Conservation (phyloP, 1,140 invertebrate genomes). For the Drosophila varians region DNA sequence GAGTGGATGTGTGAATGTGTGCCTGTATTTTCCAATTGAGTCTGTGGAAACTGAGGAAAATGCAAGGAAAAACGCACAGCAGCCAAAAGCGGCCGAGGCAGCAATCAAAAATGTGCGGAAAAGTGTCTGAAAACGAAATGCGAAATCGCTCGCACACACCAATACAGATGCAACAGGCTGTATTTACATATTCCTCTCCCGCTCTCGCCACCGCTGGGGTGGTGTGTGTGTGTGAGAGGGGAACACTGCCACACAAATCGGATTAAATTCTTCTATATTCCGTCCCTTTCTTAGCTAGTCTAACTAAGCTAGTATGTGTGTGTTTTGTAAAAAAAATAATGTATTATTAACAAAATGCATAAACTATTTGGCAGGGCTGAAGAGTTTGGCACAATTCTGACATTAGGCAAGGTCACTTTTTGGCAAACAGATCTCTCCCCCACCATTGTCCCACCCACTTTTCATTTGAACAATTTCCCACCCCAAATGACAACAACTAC, state of each 20-base stretch:
- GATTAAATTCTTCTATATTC: constrained; percentile 40
- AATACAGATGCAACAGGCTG: constrained; percentile 55
- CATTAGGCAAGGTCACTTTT: constrained; percentile 31
- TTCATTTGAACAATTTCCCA: neutral
- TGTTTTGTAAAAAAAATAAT: constrained; percentile 19
- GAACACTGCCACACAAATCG: constrained; percentile 36
- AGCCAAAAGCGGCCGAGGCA: constrained; percentile 1
- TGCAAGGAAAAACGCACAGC: constrained; percentile 34
- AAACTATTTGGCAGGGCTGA: too few species aligned
- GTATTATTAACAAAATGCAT: constrained; percentile 24
- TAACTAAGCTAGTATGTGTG: constrained; percentile 23
- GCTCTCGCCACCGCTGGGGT: constrained; percentile 20
- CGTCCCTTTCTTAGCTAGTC: neutral
- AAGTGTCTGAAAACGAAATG: constrained; percentile 48
- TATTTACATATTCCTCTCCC: constrained; percentile 67
- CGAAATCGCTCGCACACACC: constrained; percentile 33
- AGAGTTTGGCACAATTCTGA: too few species aligned
- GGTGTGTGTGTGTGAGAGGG: constrained; percentile 28
- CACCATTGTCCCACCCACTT: neutral
- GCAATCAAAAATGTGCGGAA: constrained; percentile 51
- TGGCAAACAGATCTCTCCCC: neutral
- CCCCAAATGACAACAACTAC: too few species aligned
- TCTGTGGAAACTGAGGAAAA: constrained; percentile 61
- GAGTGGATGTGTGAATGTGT: constrained; percentile 22
- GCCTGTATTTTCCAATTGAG: constrained; percentile 63